phyloP scores from a whole-genome alignment of 2,888 invertebrate genomes.

The Melinaea marsaeus region DNA sequence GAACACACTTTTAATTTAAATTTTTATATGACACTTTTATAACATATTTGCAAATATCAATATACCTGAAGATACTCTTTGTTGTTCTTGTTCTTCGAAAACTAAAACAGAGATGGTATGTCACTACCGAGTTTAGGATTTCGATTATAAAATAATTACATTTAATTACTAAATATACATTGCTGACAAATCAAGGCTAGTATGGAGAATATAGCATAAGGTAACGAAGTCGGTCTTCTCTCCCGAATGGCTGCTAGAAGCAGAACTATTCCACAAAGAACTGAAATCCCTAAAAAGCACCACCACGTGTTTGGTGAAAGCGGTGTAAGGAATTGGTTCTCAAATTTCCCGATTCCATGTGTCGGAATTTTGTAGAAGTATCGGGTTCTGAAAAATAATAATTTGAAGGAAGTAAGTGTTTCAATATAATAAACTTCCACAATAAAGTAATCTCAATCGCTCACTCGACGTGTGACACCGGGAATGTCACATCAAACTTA shows the following conservation, averaged over 20 bases:
- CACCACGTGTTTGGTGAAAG: conserved; percentile 68
- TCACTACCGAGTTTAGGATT: no score
- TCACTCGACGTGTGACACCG: no score
- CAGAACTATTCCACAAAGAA: conserved; percentile 52
- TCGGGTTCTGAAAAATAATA: conserved; percentile 45
- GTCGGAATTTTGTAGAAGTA: conserved; percentile 61
- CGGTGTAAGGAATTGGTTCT: conserved; percentile 70
- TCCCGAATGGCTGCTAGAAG: conserved; percentile 53
- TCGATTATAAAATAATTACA: no score
- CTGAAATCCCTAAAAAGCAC: conserved; percentile 44
- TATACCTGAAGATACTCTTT: conserved; percentile 47
- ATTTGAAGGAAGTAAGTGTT: no score
- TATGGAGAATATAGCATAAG: conserved; percentile 61
- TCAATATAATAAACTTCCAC: no score
- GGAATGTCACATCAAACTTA: conserved; percentile 36
- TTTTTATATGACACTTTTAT: no score
- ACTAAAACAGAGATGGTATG: conserved; percentile 41
- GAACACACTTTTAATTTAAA: background rate
- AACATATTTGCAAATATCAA: background rate
- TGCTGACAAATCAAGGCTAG: conserved; percentile 65
- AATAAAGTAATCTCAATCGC: no score
- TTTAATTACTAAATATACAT: conserved; percentile 59
- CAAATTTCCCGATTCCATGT: conserved; percentile 54
- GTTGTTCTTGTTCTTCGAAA: conserved; percentile 50
- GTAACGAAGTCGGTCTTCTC: conserved; percentile 43